Conservation (phyloP, 2,113 vertebrate species). For the Ariopsis seemanni region DNA sequence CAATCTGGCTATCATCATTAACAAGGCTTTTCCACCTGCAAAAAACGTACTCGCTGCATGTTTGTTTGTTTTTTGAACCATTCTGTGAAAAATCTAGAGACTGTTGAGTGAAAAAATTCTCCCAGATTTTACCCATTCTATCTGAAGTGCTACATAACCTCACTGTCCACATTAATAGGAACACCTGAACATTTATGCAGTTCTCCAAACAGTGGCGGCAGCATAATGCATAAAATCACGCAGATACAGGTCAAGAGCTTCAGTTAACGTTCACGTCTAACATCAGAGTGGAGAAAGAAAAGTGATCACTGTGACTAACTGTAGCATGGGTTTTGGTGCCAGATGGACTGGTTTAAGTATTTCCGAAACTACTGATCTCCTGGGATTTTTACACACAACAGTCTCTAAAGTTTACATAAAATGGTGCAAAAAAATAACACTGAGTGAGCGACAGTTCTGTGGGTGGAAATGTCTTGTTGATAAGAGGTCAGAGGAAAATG, state of each 20-base stretch:
- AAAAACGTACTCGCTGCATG: neutral
- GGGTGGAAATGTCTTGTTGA: neutral
- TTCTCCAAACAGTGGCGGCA: neutral
- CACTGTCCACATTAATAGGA: neutral
- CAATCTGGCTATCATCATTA: neutral
- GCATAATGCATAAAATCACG: neutral
- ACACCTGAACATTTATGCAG: neutral
- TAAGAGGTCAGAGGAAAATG: neutral
- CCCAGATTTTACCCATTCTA: neutral
- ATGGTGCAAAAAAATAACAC: too few relatives aligned
- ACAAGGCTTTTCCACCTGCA: neutral
- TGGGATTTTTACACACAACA: neutral
- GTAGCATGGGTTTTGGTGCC: neutral
- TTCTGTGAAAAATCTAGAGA: neutral
- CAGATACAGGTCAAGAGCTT: neutral
- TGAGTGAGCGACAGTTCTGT: neutral
- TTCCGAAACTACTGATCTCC: neutral
- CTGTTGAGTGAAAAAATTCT: neutral
- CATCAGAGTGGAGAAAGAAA: neutral
- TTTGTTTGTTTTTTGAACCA: neutral
- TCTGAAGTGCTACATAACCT: neutral
- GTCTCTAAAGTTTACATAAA: neutral
- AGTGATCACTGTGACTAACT: neutral
- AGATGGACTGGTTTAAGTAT: neutral
- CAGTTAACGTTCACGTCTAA: neutral